Evolutionary conservation across 2,113 vertebrate genomes (phyloP).

Genomic region (Saguinus midas): DNA sequence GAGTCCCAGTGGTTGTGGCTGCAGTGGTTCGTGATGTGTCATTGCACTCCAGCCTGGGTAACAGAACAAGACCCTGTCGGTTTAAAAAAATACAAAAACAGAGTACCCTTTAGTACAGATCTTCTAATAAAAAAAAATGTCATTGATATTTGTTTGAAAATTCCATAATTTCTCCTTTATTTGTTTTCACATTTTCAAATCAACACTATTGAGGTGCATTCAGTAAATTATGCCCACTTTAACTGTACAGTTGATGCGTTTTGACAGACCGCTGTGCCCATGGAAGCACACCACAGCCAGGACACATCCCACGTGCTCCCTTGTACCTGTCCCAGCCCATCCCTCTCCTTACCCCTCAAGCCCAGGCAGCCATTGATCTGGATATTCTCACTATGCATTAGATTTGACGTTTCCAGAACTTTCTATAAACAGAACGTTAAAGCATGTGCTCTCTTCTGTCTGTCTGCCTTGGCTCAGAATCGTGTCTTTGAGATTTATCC

Average conservation of each 20-base stretch:
- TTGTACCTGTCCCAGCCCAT: rapidly evolving
- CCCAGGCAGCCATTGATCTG: background rate
- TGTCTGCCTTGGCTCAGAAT: background rate
- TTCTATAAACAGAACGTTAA: too few relatives aligned
- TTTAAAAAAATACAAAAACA: too few relatives aligned
- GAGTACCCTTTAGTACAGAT: background rate
- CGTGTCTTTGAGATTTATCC: rapidly evolving
- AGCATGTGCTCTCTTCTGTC: background rate
- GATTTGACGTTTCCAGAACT: background rate
- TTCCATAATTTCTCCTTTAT: background rate
- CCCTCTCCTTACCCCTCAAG: rapidly evolving
- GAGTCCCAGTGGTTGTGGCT: too few relatives aligned
- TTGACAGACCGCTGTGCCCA: background rate
- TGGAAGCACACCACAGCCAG: background rate
- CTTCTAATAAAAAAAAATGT: background rate
- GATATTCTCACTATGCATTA: rapidly evolving
- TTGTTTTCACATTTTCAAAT: background rate
- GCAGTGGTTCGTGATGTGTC: background rate
- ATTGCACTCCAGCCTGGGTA: background rate
- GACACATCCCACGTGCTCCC: background rate
- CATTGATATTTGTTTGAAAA: background rate
- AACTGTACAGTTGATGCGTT: too few relatives aligned
- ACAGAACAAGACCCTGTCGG: background rate
- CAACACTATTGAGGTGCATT: background rate
- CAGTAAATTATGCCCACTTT: background rate